Conservation (phyloP, 2,113 vertebrate genomes). For the Chaenogobius annularis region DNA sequence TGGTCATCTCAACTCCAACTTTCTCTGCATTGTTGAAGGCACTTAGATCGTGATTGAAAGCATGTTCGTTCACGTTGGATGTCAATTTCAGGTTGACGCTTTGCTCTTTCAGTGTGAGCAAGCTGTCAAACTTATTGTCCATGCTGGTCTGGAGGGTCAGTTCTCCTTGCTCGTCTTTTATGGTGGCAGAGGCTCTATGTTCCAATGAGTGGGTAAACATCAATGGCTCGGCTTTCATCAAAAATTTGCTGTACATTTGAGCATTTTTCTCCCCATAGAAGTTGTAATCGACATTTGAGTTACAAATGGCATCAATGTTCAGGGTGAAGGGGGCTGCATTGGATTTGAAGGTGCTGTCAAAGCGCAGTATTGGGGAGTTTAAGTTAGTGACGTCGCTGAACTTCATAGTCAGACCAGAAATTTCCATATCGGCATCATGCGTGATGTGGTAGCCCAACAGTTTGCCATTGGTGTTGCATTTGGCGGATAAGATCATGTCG, state of each 20-base stretch:
- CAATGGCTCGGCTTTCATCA: slow-evolving; percentile 85
- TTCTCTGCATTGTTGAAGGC: slow-evolving; percentile 82
- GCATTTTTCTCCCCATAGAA: slow-evolving; percentile 82
- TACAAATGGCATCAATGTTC: slow-evolving; percentile 79
- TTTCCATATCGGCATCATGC: slow-evolving; percentile 78
- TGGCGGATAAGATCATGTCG: slow-evolving; percentile 77
- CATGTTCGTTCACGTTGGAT: slow-evolving; percentile 82
- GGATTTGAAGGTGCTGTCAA: slow-evolving; percentile 80
- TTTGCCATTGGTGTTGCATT: slow-evolving; percentile 82
- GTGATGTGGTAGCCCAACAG: slow-evolving; percentile 76
- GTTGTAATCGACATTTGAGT: slow-evolving; percentile 76
- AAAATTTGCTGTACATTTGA: slow-evolving; percentile 86
- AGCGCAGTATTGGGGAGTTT: slow-evolving; percentile 78
- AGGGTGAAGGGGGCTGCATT: slow-evolving; percentile 79
- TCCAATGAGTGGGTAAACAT: slow-evolving; percentile 83
- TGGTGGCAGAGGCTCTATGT: slow-evolving; percentile 82
- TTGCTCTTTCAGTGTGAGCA: slow-evolving; percentile 85
- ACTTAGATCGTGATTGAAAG: slow-evolving; percentile 80
- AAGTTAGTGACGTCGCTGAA: slow-evolving; percentile 77
- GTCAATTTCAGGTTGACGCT: slow-evolving; percentile 78
- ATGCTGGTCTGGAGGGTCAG: slow-evolving; percentile 71
- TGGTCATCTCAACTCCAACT: slow-evolving; percentile 79
- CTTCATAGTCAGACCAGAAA: slow-evolving; percentile 80
- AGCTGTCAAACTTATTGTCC: slow-evolving; percentile 77
- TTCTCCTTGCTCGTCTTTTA: slow-evolving; percentile 52